Conservation (phyloP, 2,797 vertebrate genomes). For the Aeoliscus strigatus region DNA sequence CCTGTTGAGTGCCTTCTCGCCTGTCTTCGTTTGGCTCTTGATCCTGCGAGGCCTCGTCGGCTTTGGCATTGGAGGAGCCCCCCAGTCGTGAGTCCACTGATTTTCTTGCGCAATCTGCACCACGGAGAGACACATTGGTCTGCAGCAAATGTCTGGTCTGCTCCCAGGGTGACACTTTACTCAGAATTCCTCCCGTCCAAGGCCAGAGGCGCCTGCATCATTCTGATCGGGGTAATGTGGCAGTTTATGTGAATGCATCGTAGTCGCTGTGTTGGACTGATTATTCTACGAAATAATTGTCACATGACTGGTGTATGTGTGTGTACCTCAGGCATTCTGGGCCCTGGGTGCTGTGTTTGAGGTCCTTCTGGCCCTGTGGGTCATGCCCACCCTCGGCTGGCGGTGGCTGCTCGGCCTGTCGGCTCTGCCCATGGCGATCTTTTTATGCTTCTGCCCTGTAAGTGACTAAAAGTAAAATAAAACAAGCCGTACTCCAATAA, state of each 20-base stretch:
- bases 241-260: background rate
- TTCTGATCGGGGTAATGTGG: slow-evolving; percentile 80
- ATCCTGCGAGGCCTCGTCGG: slow-evolving; percentile 82
- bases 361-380: slow-evolving; percentile 81
- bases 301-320: slow-evolving; percentile 15
- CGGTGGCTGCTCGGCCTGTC: slow-evolving; percentile 88
- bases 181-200: slow-evolving; percentile 90
- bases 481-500: too few species aligned
- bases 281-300: background rate
- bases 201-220: slow-evolving; percentile 81
- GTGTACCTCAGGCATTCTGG: slow-evolving; percentile 81
- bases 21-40: slow-evolving; percentile 84
- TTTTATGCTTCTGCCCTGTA: slow-evolving; percentile 82
- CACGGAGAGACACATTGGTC: background rate
- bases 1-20: slow-evolving; percentile 83
- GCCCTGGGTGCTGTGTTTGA: slow-evolving; percentile 84
- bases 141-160: background rate
- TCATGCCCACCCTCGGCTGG: slow-evolving; percentile 91
- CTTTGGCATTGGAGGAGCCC: slow-evolving; percentile 84
- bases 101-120: background rate
- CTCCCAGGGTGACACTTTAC: slow-evolving; percentile 83
- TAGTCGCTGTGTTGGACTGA: slow-evolving; percentile 1
- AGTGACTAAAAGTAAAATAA: too few species aligned
- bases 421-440: slow-evolving; percentile 76
- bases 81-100: slow-evolving; percentile 84